Evolutionary conservation across 2,113 vertebrate genomes (phyloP), one percentile per base, ranked within the genome.

Genomic region (Hippopotamus amphibius): DNA sequence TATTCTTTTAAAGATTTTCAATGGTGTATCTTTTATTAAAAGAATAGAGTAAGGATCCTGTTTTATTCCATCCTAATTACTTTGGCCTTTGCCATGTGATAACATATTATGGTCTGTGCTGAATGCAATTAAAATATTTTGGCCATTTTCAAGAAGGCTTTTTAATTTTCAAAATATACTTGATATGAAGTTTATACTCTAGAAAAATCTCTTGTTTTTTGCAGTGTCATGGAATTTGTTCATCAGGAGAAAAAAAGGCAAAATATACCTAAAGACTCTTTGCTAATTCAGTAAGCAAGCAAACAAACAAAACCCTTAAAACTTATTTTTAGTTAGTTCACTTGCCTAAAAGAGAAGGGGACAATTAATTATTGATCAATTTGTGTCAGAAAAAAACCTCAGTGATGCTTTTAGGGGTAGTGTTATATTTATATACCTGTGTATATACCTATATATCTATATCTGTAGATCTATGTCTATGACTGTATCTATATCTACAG

Each of bases 251-350:
- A n/a, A 94, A 95, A 86, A 76, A 88, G 59, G n/a, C 37, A 71
- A 96, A 97, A 82, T 71, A 43, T 50, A 53, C 14, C 13, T 61
- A 82, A 85, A 65, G 57, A 61, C 69, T 92, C 16, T 72, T 83
- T 86, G 55, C 48, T 53, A 92, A 53, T 85, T 63, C 71, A 93
- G 50, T 83, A 91, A 48, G 53, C 43, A 90, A 87, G 68, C 43
- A 95, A 82, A 48, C 21, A 55, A 66, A 74, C n/a, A 93, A 77
- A 63, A 76, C 66, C 37, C 50, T 81, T 90, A 90, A 84, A 90
- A 41, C 68, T 53, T 94, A 21, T 90, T 89, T 92, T 95, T 81
- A 88, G 63, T 89, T 82, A 77, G 14, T 72, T 87, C 77, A 93
- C 43, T 55, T 77, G 46, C 90, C 57, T 55, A 41, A 88, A 81